Percentiles rank a stretch among this genome's conserved stretches.
phyloP scores from a whole-genome alignment of 2,888 invertebrate genomes.

The Lasioglossum calceatum region DNA sequence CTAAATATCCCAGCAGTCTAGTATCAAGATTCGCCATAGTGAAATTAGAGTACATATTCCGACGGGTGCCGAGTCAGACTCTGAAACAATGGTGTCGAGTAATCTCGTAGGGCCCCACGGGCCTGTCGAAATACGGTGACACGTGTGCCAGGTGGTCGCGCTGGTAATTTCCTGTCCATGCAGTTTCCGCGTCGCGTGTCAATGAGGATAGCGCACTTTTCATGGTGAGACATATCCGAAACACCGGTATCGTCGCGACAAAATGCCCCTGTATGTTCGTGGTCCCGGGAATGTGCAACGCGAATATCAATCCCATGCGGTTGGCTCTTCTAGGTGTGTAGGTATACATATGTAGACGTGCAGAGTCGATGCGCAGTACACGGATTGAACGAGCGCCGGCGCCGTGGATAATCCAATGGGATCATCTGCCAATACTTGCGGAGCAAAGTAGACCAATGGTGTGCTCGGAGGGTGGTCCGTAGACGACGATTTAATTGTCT shows the following conservation, averaged over 20 bases:
- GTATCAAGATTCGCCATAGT: not conserved
- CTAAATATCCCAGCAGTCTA: too few species aligned
- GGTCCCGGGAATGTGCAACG: not conserved
- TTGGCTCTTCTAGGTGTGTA: not conserved
- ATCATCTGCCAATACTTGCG: constrained; percentile 82
- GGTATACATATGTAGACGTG: constrained; percentile 23
- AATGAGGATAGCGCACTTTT: constrained; percentile 24
- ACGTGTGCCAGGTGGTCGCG: constrained; percentile 54
- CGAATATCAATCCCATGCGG: not conserved
- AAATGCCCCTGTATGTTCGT: constrained; percentile 8
- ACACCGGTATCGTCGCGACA: constrained; percentile 15
- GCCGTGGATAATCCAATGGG: constrained; percentile 84
- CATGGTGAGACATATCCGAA: not conserved
- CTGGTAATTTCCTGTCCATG: constrained; percentile 32
- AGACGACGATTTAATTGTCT: constrained; percentile 53
- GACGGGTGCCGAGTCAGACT: not conserved
- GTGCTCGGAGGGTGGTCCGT: constrained; percentile 69
- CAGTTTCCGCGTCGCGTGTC: constrained; percentile 54
- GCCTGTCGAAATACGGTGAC: constrained; percentile 33
- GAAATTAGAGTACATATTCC: not conserved
- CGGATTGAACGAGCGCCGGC: constrained; percentile 76
- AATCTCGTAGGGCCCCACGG: constrained; percentile 15
- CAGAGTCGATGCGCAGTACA: constrained; percentile 65
- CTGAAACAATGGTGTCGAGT: not conserved
- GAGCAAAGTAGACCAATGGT: constrained; percentile 71